Percentiles rank a stretch among this genome's conserved stretches.
Evolutionary conservation across 2,113 vertebrate species (phyloP).

Genomic region (Protobothrops mucrosquamatus): DNA sequence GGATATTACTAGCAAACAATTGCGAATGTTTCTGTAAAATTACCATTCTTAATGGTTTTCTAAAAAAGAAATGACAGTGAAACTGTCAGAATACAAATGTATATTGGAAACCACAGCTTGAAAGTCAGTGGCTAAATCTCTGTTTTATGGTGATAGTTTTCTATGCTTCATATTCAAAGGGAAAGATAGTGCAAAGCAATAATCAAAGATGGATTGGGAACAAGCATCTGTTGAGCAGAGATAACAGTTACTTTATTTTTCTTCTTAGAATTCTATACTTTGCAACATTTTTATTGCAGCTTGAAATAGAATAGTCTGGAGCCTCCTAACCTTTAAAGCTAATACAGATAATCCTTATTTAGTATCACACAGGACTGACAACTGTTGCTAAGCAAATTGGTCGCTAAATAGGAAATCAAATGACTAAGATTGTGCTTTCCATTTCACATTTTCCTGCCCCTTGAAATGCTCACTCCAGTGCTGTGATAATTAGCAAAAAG

Average conservation of each 20-base stretch:
- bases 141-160: neutral
- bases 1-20: neutral
- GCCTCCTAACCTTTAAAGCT: neutral
- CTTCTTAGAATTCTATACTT: neutral
- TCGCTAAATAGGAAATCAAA: too few species aligned
- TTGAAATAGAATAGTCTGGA: neutral
- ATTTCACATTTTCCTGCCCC: too few species aligned
- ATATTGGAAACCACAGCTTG: neutral
- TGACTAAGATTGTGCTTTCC: too few species aligned
- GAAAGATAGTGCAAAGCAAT: neutral
- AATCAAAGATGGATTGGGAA: neutral
- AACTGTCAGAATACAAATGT: neutral
- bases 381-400: too few species aligned
- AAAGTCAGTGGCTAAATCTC: neutral
- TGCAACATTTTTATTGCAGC: neutral
- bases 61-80: neutral
- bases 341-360: too few species aligned
- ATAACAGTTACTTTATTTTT: neutral
- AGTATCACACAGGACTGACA: too few species aligned
- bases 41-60: neutral
- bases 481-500: too few species aligned
- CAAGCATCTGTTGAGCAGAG: neutral
- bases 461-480: too few species aligned
- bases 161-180: neutral
- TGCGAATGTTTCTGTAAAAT: neutral